Evolutionary conservation across 2,113 vertebrate genomes (phyloP), one percentile per base, ranked within the genome.

Genomic region (Ceyx margarethae): DNA sequence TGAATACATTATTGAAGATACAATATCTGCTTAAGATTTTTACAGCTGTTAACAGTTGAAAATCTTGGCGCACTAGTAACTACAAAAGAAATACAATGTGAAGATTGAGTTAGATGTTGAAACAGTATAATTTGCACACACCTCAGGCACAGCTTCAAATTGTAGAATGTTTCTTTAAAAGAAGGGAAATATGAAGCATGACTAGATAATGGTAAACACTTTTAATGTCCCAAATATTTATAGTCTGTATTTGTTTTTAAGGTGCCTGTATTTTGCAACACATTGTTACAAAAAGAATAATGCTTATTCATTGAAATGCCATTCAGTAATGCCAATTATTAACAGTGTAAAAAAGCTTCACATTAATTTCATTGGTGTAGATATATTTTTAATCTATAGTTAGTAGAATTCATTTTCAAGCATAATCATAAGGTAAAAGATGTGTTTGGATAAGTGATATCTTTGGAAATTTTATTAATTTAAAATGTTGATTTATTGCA

Each of bases 181-280:
- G 58, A 95, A 84, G 89, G 78, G 80, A 91, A 90, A 73, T 82
- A 33, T 22, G 11, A 79, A 94, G 85, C 74, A 76, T 93, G 95
- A 91, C 37, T 64, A 79, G 54, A 74, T 95, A 92, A 71, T 66
- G 20, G 13, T 86, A 75, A 91, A 90, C 87, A 84, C 42, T 85
- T 84, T 5, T 37, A 65, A 89, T 72, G 82, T 77, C 64, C 64
- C 61, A 77, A 71, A 73, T 95, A 33, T 45, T 87, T 82, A 78
- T 74, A 80, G 85, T 92, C 92, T 78, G 22, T 95, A 74, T 95
- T 73, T 75, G 81, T 57, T 86, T 95, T 94, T 93, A 92, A 93
- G 92, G 76, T 95, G 78, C 85, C 88, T 97, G 56, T 92, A 94
- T 95, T 95, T 94, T 93, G n/a, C 80, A 90, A 53, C 91, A 88